Conservation (phyloP, 2,113 vertebrate genomes). For the Pteruthius melanotis region DNA sequence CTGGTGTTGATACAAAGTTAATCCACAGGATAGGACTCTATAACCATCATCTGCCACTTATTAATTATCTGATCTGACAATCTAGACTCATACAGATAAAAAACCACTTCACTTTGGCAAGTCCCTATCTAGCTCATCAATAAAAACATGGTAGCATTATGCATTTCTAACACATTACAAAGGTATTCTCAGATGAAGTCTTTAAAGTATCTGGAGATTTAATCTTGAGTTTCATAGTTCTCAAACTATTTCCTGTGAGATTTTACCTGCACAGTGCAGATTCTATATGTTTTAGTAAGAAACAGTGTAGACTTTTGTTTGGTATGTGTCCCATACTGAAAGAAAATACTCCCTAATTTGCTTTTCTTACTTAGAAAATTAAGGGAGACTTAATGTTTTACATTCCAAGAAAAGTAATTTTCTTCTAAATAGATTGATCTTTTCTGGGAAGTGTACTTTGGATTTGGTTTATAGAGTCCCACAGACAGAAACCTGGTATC, state of each 20-base stretch:
- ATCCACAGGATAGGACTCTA: neutral
- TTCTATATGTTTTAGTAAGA: neutral
- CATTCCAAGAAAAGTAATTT: neutral
- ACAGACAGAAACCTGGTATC: conserved; percentile 11
- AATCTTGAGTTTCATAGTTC: neutral
- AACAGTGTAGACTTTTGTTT: neutral
- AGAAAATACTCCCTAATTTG: neutral
- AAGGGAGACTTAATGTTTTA: neutral
- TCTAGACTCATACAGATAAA: neutral
- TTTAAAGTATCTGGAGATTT: conserved; percentile 1
- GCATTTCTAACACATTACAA: neutral
- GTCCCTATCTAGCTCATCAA: conserved; percentile 8
- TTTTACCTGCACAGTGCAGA: neutral
- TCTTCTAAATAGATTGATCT: neutral
- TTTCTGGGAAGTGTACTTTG: neutral
- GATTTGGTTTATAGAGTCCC: neutral
- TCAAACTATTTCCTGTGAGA: conserved; percentile 9
- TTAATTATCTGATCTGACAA: conserved; percentile 48
- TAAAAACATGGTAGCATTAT: neutral
- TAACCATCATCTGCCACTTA: neutral
- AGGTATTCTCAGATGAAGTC: conserved; percentile 17
- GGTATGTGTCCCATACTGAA: neutral
- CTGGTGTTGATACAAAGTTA: neutral
- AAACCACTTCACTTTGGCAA: conserved; percentile 30
- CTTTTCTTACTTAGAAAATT: neutral